Evolutionary conservation across 2,797 vertebrate genomes (phyloP).

Genomic region (Enteromius viviparus): DNA sequence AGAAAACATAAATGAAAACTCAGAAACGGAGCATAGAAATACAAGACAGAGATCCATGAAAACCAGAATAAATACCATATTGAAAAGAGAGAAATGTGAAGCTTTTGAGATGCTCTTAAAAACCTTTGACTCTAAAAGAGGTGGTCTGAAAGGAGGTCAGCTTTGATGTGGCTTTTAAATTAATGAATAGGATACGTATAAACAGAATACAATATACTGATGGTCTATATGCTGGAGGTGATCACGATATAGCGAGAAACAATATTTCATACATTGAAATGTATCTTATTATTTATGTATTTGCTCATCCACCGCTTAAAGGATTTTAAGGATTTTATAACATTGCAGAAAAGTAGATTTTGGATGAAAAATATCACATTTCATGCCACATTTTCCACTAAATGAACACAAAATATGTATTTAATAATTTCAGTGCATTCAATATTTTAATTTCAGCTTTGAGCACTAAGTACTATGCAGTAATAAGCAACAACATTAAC

Average conservation of each 20-base stretch:
- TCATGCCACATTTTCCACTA: background rate
- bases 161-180: slow-evolving; percentile 58
- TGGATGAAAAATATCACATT: background rate
- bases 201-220: background rate
- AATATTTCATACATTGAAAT: background rate
- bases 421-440: background rate
- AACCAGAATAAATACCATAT: slow-evolving; percentile 41
- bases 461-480: background rate
- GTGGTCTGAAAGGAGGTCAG: slow-evolving; percentile 53
- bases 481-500: background rate
- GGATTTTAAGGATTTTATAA: background rate
- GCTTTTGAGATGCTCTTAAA: slow-evolving; percentile 47
- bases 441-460: background rate
- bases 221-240: background rate
- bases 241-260: background rate
- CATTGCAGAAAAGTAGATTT: background rate
- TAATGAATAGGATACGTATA: slow-evolving; percentile 37
- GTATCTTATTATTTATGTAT: background rate
- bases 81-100: slow-evolving; percentile 46
- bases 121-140: slow-evolving; percentile 54
- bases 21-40: slow-evolving; percentile 31
- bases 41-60: slow-evolving; percentile 32
- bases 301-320: background rate
- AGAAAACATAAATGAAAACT: slow-evolving; percentile 31
- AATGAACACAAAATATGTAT: background rate